A percentile compares a stretch with the other conserved stretches of the same genome.
Conservation (phyloP, 1,140 invertebrate species). For the Drosophila arizonae region DNA sequence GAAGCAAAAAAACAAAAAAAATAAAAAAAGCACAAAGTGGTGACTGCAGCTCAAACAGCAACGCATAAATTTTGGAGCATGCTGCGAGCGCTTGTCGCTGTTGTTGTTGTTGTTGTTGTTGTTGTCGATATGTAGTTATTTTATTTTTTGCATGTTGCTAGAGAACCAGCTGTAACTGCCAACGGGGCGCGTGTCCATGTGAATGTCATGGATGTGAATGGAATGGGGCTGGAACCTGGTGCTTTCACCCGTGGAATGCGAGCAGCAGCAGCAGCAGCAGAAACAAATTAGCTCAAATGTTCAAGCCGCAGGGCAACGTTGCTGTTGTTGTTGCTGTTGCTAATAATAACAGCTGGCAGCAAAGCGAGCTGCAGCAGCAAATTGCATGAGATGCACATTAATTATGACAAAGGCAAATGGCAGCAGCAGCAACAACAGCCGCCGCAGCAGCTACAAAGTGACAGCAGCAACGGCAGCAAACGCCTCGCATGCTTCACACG, state of each 20-base stretch:
- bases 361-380: constrained; percentile 28
- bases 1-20: neutral
- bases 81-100: constrained; percentile 12
- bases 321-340: constrained; percentile 27
- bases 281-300: constrained; percentile 68
- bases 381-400: constrained; percentile 59
- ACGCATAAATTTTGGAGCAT: constrained; percentile 74
- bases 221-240: constrained; percentile 24
- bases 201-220: constrained; percentile 54
- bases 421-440: constrained; percentile 2
- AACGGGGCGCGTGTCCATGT: constrained; percentile 52
- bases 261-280: constrained; percentile 40
- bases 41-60: constrained; percentile 7
- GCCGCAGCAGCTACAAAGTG: too few species aligned
- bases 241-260: constrained; percentile 77
- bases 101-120: constrained; percentile 10
- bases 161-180: constrained; percentile 41
- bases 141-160: constrained; percentile 65
- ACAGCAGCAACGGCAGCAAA: neutral
- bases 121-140: constrained; percentile 13
- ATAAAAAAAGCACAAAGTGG: constrained; percentile 6
- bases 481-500: constrained; percentile 45
- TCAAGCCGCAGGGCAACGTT: constrained; percentile 35
- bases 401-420: constrained; percentile 64
- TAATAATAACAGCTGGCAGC: constrained; percentile 45